Evolutionary conservation across 2,113 vertebrate genomes (phyloP), one percentile per base, ranked within the genome.

Genomic region (Sylvicapra grimmia): DNA sequence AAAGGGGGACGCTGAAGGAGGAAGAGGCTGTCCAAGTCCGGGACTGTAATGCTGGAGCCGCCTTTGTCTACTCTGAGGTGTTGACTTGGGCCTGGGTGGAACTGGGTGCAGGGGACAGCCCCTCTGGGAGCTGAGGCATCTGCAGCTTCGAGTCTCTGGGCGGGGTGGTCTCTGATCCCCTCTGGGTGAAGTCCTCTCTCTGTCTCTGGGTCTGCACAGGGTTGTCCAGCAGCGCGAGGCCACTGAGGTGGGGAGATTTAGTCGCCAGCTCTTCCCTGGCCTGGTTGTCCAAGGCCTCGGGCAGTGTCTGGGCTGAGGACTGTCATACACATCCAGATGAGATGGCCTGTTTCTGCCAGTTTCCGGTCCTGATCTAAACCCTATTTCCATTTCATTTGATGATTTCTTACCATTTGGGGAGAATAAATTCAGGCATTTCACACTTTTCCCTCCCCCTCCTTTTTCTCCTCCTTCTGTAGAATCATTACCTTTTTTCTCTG

Each of bases 121-220:
- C 31, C 13, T 61, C 15, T 0, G 4, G 9, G 19, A 29, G 5
- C 4, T 14, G 53, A 58, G 31, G 44, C 33, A 1, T 49, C 36
- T 27, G 21, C 4, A 40, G 12, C 68, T 2, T 4, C 0, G 0
- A 12, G 5, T 25, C 11, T 40, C 58, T 4, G 13, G 51, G 23
- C 2, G 11, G 10, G 3, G 11, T 14, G 5, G 63, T 85, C 51
- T 79, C 54, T 33, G 40, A 6, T 23, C 1, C 1, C 1, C 9
- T 44, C 12, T 18, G 19, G 8, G 56, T 29, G 59, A 31, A 87
- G 21, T 1, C n/a, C 14, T 27, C 1, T 6, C 33, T 25, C 25
- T 47, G 19, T 44, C 11, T 77, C 49, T 79, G 63, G 56, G 31
- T 40, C 27, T 51, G 33, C 29, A 21, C 8, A 36, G 27, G 75